A percentile compares a stretch with the other conserved stretches of the same genome.
These are phyloP conservation scores for Lucifuga dentata DNA, from an alignment of 2,113 vertebrate genomes.

Conservation along the genomic window DNA sequence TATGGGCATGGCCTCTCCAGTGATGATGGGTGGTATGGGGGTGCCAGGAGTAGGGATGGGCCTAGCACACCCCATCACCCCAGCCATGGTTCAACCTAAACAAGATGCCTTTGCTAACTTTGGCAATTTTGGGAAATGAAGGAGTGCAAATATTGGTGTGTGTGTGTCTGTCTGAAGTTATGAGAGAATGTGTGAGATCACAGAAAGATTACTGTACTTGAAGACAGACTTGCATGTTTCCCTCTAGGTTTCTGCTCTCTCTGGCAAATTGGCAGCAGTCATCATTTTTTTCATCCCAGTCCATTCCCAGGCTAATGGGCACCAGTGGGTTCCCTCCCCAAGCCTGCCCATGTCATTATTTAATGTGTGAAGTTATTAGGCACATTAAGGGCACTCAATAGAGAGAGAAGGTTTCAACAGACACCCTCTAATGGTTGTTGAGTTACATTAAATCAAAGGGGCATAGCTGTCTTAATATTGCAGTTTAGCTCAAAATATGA, in stretches of 20 bases:
- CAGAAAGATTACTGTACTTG: slow-evolving; percentile 60
- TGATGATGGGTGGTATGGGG: slow-evolving; percentile 80
- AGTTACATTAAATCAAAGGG: slow-evolving; percentile 29
- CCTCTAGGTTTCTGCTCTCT: slow-evolving; percentile 45
- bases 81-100: slow-evolving; percentile 89
- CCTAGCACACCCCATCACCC: slow-evolving; percentile 65
- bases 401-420: slow-evolving; percentile 26
- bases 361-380: slow-evolving; percentile 12
- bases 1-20: slow-evolving; percentile 84
- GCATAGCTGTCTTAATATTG: slow-evolving; percentile 41
- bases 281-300: slow-evolving; percentile 18
- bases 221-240: slow-evolving; percentile 69
- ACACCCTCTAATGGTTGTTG: slow-evolving; percentile 34
- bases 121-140: slow-evolving; percentile 97
- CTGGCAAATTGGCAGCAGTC: slow-evolving; percentile 36
- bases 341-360: too few relatives aligned
- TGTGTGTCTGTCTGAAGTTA: slow-evolving; percentile 30
- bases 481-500: slow-evolving; percentile 33
- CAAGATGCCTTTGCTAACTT: slow-evolving; percentile 99
- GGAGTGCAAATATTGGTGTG: slow-evolving; percentile 14
- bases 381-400: slow-evolving; percentile 13
- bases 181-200: slow-evolving; percentile 26
- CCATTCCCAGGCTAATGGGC: background rate
- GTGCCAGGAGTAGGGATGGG: slow-evolving; percentile 83
- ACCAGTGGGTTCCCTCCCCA: slow-evolving; percentile 5